Evolutionary conservation across 2,888 invertebrate species (phyloP).

Genomic region (Brachypalpus laphriformis): DNA sequence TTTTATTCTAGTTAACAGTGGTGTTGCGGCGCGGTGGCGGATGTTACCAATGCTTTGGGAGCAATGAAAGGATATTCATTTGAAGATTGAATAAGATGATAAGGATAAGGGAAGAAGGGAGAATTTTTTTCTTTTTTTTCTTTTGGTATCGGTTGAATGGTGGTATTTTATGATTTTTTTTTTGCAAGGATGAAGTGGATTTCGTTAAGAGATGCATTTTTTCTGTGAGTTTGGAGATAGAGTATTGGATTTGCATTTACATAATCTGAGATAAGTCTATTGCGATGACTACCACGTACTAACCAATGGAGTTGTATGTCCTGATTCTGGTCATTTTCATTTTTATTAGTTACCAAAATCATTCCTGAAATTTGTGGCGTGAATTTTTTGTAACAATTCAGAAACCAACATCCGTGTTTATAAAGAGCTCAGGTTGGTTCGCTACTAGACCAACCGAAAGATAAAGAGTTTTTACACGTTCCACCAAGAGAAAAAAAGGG

Average conservation of each 20-base stretch:
- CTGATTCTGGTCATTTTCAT: neutral
- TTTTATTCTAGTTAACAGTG: neutral
- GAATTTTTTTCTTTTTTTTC: neutral
- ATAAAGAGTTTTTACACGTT: no score
- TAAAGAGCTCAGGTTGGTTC: no score
- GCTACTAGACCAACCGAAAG: no score
- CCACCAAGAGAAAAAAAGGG: no score
- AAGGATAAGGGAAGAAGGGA: neutral
- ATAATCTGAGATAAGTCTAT: neutral
- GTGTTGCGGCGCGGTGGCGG: neutral
- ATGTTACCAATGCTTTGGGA: neutral
- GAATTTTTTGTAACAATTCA: no score
- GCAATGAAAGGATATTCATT: slow-evolving; percentile 28
- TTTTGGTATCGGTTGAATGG: neutral
- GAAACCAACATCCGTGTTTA: no score
- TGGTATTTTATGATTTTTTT: neutral
- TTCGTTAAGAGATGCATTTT: no score
- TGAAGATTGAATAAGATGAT: slow-evolving; percentile 30
- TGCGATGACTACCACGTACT: neutral
- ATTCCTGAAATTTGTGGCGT: no score
- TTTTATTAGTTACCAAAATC: no score
- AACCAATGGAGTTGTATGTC: neutral
- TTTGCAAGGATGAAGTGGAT: no score
- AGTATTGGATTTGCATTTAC: neutral
- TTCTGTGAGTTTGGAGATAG: neutral